Base-by-base conservation (phyloP, 2,113 vertebrate genomes). In the Chlamydotis undulata region DNA sequence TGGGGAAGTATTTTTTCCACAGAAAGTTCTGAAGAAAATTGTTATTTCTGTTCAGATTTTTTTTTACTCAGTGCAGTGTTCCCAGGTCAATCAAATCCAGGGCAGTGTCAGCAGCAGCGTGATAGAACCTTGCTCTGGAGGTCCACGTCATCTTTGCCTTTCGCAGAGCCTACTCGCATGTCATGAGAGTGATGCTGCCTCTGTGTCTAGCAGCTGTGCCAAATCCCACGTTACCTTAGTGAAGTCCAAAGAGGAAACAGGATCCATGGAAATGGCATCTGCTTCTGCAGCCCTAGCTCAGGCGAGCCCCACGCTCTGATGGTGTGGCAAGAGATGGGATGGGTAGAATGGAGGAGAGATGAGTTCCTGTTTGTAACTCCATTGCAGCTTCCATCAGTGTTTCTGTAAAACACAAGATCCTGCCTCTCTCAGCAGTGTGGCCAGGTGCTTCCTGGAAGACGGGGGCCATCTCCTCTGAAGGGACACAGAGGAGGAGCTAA, bases 161-260 rank as follows among this genome's bases (percentile, higher is more conserved):
- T 70, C 52, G 17, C 47, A 64, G 35, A 78, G 2, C 0, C 2
- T 1, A 1, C 9, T 87, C 1, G 1, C 9, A 57, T 77, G 35
- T 55, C 47, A 29, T 1, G 2, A 78, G 10, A 26, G 21, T 28
- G 68, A 47, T 70, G 29, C 8, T 61, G 19, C 11, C 4, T 49
- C 31, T 24, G 9, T 41, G 26, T 16, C 68, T 41, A 24, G 10
- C 1, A 2, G 4, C 33, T 80, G 11, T 83, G 52, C 47, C 37
- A 77, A 56, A 47, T 59, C 25, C 25, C 52, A 33, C 7, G n/a
- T 77, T 74, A 50, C 13, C 4, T 63, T 21, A 39, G 5, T 16
- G 21, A 86, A 67, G 23, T 77, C 43, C 67, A 18, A 63, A 70
- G 28, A 77, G 21, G 43, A 68, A 76, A 50, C 2, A 68, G 39